phyloP scores from a whole-genome alignment of 2,113 vertebrate species.

The Sinosuthora webbiana region DNA sequence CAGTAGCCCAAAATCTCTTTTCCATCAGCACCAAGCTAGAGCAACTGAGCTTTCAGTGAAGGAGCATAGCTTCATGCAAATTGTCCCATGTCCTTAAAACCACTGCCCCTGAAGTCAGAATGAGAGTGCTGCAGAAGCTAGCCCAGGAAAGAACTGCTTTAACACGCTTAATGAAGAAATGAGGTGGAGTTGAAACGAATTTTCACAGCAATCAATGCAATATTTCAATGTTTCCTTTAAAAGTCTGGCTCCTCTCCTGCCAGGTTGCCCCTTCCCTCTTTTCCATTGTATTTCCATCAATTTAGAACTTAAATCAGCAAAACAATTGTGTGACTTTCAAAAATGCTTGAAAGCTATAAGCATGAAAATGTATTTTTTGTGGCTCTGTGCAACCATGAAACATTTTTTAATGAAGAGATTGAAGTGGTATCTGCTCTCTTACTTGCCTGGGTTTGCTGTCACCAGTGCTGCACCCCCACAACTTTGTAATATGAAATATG shows the following conservation, averaged over 20 bases:
- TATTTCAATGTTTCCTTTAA: background rate
- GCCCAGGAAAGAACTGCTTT: background rate
- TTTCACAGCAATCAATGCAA: constrained; percentile 13
- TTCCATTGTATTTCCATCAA: background rate
- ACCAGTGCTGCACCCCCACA: background rate
- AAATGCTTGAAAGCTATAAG: constrained; percentile 11
- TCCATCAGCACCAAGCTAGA: background rate
- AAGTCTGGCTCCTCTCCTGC: background rate
- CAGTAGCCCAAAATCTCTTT: background rate
- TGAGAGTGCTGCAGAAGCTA: background rate
- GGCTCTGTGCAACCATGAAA: background rate
- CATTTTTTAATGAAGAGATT: constrained; percentile 34
- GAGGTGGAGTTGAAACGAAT: background rate
- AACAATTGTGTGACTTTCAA: constrained; percentile 40
- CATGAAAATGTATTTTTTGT: constrained; percentile 43
- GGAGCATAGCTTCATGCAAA: background rate
- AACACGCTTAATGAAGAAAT: background rate
- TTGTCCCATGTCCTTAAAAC: background rate
- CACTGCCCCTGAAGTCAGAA: background rate
- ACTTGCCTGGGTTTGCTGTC: background rate
- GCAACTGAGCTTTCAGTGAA: background rate
- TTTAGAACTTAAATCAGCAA: constrained; percentile 47
- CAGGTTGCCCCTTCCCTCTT: background rate
- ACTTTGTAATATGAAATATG: background rate
- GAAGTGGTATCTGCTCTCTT: background rate